phyloP scores from a whole-genome alignment of 2,888 invertebrate species.

The Drosophila recens region DNA sequence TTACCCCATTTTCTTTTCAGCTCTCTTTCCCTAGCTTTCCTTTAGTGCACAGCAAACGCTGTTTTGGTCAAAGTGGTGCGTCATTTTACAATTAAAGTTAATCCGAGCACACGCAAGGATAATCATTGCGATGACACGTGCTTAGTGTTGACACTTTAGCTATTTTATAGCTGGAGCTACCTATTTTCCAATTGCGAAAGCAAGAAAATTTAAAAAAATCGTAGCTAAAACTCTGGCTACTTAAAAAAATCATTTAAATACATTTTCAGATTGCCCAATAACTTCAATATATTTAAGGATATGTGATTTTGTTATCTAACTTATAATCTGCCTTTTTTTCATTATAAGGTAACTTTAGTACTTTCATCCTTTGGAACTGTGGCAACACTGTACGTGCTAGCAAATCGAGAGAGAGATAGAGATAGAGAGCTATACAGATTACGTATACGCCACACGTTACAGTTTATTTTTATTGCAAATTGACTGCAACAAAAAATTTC shows the following conservation, averaged over 20 bases:
- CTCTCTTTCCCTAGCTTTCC: not conserved
- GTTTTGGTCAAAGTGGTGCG: conserved; percentile 69
- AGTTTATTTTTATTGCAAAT: conserved; percentile 29
- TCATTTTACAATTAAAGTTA: conserved; percentile 79
- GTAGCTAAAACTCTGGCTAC: not conserved
- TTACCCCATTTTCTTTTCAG: conserved; percentile 9
- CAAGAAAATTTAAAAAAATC: not conserved
- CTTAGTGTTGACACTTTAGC: not conserved
- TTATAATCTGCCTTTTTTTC: too few species aligned
- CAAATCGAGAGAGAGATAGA: not conserved
- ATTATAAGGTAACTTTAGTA: too few species aligned
- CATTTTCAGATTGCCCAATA: not conserved
- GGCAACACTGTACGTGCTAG: not conserved
- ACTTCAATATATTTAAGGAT: not conserved
- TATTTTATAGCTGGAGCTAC: not conserved
- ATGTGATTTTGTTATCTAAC: too few species aligned
- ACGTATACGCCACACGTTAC: conserved; percentile 23
- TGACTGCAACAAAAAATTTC: conserved; percentile 52
- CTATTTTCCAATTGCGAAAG: not conserved
- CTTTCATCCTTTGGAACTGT: not conserved
- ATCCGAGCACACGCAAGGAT: conserved; percentile 79
- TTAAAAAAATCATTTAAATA: not conserved
- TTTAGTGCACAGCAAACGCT: not conserved
- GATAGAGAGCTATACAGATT: conserved; percentile 3
- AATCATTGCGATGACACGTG: conserved; percentile 74